Evolutionary conservation across 2,888 invertebrate species (phyloP), one percentile per base, ranked within the genome.

Genomic region (Hololepta plana): DNA sequence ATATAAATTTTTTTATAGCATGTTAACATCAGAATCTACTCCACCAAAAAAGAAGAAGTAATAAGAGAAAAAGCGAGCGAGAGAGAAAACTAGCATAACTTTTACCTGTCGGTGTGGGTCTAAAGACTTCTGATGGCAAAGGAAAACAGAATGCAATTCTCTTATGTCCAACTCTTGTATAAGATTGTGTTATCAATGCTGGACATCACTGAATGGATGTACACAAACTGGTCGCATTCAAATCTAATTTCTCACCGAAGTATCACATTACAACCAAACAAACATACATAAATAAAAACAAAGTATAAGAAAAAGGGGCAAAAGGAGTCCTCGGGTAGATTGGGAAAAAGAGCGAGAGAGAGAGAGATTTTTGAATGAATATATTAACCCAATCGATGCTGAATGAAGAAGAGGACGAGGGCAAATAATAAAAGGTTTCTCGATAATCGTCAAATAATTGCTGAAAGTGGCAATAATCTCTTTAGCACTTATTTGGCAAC

Each of bases 11-110:
- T 45, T 48, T 49, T 49, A 49, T 48, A 45, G 46, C 47, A 44
- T 49, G 48, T 49, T 47, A 49, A 49, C 49, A 49, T 48, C 48
- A 44, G 42, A 48, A 47, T 46, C 49, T 47, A 45, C 46, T 46
- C 40, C 36, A 44, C 42, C 43, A 45, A 46, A 43, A n/a, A 28
- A 28, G 21, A 26, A 30, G 14, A 19, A 28, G 24, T 13, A 15
- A 12, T 13, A 23, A 11, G 15, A 27, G 9, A 26, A 26, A 17
- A 17, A n/a, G n/a, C 7, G 7, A 17, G n/a, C n/a, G n/a, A 7
- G 17, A 17, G n/a, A n/a, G 12, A 26, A 42, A 44, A 41, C 35
- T 32, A 36, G 38, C 36, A 39, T 37, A 41, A 38, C 38, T 43
- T 45, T 43, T 49, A 48, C 48, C 48, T 49, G 49, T 44, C 45